Base-by-base conservation (phyloP, 2,113 vertebrate species). In the Pseudorasbora parva region DNA sequence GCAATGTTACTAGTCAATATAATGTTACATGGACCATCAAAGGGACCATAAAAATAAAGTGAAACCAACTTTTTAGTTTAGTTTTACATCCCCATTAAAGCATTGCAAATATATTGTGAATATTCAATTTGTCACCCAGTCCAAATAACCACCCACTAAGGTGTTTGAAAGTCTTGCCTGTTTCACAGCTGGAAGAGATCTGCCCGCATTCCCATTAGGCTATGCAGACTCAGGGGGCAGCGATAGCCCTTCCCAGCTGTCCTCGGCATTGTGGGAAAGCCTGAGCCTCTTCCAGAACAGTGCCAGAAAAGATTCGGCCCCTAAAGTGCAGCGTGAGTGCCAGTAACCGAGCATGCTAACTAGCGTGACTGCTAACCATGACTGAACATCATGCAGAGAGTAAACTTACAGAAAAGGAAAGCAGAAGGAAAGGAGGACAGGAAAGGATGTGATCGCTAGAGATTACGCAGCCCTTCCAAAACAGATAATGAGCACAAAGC, bases 141-240 rank as follows among this genome's bases (percentile, higher is more conserved):
- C 56, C 75, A 43, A 57, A 60, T 60, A 84, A 87, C 30, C 59
- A 84, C 62, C 82, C 80, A 81, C 72, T 49, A 81, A 84, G 82
- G 78, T 84, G 82, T 75, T 87, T 78, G 27, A 66, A 81, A 11
- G 30, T 62, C 54, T 73, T 75, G 71, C 51, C 45, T 85, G 83
- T 76, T 85, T 75, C 79, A 82, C 86, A 87, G 83, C 86, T 87
- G 86, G 86, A 87, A 85, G 78, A 85, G 83, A 87, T 87, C 86
- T 87, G 79, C 78, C 66, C 4, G 33, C 83, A 87, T 85, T 87
- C 80, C 83, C 86, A 82, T 64, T 69, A 82, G 83, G 78, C 72
- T 69, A n/a, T 72, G 82, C 60, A 60, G 43, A 57, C 86, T 82
- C 82, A 33, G 79, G 86, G 83, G 86, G 86, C 82, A 85, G 59